Percentiles rank a stretch among this genome's conserved stretches.
Conservation (phyloP, 2,113 vertebrate genomes). For the Hystrix brachyura region DNA sequence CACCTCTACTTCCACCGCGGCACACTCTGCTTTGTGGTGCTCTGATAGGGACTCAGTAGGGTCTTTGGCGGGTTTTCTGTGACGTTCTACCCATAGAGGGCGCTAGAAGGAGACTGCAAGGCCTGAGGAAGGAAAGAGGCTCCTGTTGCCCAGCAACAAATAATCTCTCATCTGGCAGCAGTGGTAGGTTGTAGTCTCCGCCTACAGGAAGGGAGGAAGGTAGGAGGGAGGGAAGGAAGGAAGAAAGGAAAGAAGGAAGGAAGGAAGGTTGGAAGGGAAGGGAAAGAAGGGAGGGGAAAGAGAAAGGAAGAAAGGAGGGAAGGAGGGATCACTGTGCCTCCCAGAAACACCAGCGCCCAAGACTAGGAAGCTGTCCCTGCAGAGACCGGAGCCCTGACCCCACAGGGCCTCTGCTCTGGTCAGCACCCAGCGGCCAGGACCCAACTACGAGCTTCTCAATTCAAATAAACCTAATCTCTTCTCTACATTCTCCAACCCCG, state of each 20-base stretch:
- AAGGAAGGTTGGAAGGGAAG: no score
- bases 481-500: not conserved
- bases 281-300: no score
- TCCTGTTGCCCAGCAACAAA: not conserved
- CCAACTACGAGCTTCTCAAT: not conserved
- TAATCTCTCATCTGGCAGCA: no score
- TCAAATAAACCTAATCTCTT: not conserved
- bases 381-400: not conserved
- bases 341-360: not conserved
- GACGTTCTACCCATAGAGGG: not conserved
- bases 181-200: not conserved
- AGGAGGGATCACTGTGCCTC: not conserved
- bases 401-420: not conserved
- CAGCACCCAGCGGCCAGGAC: not conserved
- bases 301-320: not conserved
- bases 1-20: not conserved
- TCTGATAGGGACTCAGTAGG: not conserved
- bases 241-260: no score
- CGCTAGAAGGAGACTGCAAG: not conserved
- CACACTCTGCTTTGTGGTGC: not conserved
- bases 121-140: not conserved
- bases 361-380: not conserved
- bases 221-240: not conserved
- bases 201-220: not conserved
- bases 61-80: not conserved